These are phyloP conservation scores for Tetragonula clypearis DNA, from an alignment of 1,140 invertebrate species.

Conservation along the genomic window DNA sequence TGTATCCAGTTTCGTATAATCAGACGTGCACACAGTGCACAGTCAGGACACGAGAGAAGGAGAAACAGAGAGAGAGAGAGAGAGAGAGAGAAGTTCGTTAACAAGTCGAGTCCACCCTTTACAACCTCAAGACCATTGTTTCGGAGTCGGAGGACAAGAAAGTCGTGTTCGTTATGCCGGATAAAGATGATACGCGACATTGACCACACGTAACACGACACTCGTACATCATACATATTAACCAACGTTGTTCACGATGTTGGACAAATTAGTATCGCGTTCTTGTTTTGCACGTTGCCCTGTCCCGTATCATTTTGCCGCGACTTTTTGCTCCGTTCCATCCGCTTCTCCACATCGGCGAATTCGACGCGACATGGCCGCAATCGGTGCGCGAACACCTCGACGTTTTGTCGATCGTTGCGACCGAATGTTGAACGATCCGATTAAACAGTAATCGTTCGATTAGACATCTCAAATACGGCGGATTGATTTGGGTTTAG, in stretches of 20 bases:
- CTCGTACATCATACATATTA: conserved; percentile 65
- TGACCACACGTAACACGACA: conserved; percentile 58
- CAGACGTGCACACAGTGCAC: neutral
- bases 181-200: conserved; percentile 66
- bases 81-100: conserved; percentile 49
- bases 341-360: neutral
- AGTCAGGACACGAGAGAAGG: neutral
- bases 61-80: too few relatives aligned
- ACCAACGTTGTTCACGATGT: conserved; percentile 61
- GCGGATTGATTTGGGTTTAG: too few relatives aligned
- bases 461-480: too few relatives aligned
- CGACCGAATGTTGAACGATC: too few relatives aligned
- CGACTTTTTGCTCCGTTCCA: conserved; percentile 14
- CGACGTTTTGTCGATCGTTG: neutral
- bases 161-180: conserved; percentile 63
- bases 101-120: conserved; percentile 65
- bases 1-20: conserved; percentile 37
- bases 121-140: conserved; percentile 67
- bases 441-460: too few relatives aligned
- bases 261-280: conserved; percentile 68
- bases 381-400: neutral
- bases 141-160: conserved; percentile 61
- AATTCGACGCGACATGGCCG: neutral
- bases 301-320: conserved; percentile 36
- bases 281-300: conserved; percentile 38